phyloP scores from a whole-genome alignment of 2,797 vertebrate species.

The Falco novaeseelandiae region DNA sequence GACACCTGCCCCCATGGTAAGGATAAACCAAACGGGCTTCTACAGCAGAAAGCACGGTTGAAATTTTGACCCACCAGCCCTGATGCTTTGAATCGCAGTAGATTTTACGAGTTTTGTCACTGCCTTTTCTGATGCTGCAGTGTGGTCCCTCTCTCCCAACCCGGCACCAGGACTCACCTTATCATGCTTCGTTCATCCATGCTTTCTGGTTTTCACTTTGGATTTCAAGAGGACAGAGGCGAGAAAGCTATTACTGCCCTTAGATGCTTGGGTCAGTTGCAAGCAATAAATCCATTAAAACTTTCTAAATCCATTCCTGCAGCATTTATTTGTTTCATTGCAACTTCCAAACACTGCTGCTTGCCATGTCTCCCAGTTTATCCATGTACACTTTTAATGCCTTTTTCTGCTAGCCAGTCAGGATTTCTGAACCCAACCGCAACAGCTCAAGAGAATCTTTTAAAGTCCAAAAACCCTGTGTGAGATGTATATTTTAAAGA shows the following conservation, averaged over 20 bases:
- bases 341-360: background rate
- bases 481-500: background rate
- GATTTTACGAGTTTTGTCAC: background rate
- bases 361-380: background rate
- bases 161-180: background rate
- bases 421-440: background rate
- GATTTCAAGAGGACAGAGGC: background rate
- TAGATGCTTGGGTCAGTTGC: background rate
- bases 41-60: rapidly evolving
- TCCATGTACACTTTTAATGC: background rate
- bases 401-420: background rate
- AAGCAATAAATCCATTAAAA: background rate
- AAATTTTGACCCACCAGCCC: background rate
- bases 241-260: background rate
- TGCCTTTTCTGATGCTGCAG: background rate
- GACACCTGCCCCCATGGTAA: background rate
- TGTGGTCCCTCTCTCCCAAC: background rate
- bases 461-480: background rate
- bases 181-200: background rate
- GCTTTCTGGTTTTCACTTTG: background rate
- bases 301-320: background rate
- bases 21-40: background rate
- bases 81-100: background rate
- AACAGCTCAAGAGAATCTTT: background rate
- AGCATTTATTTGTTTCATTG: background rate